Percentiles rank a stretch among this genome's conserved stretches.
phyloP scores from a whole-genome alignment of 1,140 invertebrate genomes.

The Polypedilum pembai region DNA sequence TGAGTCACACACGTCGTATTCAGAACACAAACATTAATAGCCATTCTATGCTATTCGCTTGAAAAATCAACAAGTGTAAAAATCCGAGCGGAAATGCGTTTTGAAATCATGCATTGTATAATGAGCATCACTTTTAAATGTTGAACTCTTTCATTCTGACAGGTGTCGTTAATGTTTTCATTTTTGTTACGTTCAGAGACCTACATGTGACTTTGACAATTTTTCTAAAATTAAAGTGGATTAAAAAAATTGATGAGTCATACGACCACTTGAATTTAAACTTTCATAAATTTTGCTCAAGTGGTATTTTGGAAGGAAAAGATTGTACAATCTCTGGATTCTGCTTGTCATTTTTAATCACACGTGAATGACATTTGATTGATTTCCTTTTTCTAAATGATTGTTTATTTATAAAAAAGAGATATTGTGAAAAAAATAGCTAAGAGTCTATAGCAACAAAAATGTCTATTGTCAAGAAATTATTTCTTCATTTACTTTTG shows the following conservation, averaged over 20 bases:
- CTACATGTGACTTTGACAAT: too few relatives aligned
- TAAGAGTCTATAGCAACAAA: background rate
- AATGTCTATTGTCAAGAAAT: background rate
- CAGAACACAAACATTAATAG: background rate
- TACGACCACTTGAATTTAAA: too few relatives aligned
- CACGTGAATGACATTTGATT: background rate
- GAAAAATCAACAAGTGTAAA: conserved; percentile 4
- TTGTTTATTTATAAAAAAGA: too few relatives aligned
- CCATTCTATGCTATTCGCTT: background rate
- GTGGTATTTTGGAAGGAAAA: too few relatives aligned
- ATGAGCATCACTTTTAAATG: background rate
- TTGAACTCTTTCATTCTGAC: background rate
- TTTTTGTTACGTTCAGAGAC: too few relatives aligned
- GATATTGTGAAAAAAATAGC: background rate
- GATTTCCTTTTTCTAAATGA: background rate
- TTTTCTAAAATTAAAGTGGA: too few relatives aligned
- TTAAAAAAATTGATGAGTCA: too few relatives aligned
- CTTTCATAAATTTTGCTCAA: too few relatives aligned
- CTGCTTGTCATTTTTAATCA: too few relatives aligned
- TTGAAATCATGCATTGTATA: background rate
- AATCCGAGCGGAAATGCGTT: conserved; percentile 2
- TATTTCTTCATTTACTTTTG: too few relatives aligned
- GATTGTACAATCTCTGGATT: too few relatives aligned
- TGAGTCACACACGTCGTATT: background rate
- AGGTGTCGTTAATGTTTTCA: background rate